Evolutionary conservation across 2,797 vertebrate species (phyloP), one percentile per base, ranked within the genome.

Genomic region (Simalia tracyae): DNA sequence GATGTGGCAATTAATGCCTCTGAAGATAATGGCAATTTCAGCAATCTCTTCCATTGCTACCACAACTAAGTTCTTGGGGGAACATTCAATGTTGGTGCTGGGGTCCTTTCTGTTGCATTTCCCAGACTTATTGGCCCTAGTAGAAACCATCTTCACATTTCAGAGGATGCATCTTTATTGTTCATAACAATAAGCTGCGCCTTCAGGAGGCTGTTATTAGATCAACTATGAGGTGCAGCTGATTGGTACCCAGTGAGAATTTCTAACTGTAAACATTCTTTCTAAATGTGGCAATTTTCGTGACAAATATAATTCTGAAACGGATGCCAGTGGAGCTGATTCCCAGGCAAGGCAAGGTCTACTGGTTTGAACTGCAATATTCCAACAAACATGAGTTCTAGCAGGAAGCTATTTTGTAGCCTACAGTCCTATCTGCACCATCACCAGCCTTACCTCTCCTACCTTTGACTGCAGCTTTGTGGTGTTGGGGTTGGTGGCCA

Each of bases 251-350:
- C 60, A 11, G 1, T 31, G 31, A 9, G 14, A 89, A 76, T 81
- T 84, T 88, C 57, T 56, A 93, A 68, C 63, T 94, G 4, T 50
- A 89, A 26, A 19, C 54, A 17, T 28, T 24, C 68, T 88, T 93
- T 54, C 91, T 91, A 87, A 81, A 36, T 59, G 42, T 86, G 61
- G 17, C 66, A 54, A 91, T 93, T 91, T 7, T 90, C 50, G 66
- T 81, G n/a, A 64, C 28, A n/a, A 84, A 88, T 66, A 87, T 84
- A 93, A 94, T 15, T 28, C 9, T 92, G 46, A 36, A 64, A 63
- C 72, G 14, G 26, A 1, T 89, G 19, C 28, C 50, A 89, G 90
- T 94, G n/a, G 31, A 92, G 42, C 46, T 1, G 94, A 90, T 36
- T n/a, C 19, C 54, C 15, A 57, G 54, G 54, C 28, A 31, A n/a